Conservation (phyloP, 2,113 vertebrate species). For the Anoura caudifer region DNA sequence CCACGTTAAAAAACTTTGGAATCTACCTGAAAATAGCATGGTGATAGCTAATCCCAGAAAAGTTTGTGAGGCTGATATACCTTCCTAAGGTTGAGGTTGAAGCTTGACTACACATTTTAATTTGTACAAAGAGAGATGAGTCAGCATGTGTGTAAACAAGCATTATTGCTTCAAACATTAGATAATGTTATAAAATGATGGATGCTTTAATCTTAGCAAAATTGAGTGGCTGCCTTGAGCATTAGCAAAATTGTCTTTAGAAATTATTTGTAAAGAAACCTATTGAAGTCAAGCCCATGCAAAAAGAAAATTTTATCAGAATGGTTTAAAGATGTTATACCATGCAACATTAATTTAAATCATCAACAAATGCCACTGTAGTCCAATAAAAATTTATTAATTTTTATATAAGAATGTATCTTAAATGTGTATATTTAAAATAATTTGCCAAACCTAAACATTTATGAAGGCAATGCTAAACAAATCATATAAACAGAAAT, state of each 20-base stretch:
- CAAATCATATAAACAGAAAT: background rate
- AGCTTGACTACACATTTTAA: background rate
- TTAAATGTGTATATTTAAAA: background rate
- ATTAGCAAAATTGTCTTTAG: background rate
- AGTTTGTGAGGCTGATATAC: background rate
- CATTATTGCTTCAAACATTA: background rate
- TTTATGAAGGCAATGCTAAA: background rate
- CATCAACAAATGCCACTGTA: background rate
- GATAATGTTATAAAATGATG: background rate
- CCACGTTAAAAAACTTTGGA: background rate
- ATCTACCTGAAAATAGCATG: background rate
- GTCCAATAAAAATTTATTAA: background rate
- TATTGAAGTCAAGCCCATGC: background rate
- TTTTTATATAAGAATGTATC: background rate
- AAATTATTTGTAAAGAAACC: constrained; percentile 11
- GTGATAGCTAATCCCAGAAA: background rate
- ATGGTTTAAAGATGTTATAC: background rate
- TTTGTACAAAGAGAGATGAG: background rate
- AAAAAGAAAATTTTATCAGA: background rate
- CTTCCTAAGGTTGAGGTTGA: background rate
- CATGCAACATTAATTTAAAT: background rate
- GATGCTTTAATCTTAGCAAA: constrained; percentile 9
- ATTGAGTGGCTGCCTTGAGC: background rate
- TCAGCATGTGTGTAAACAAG: background rate
- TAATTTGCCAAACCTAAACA: background rate